Percentiles rank a stretch among this genome's conserved stretches.
These are phyloP conservation scores for Candidula unifasciata DNA, from an alignment of 2,888 invertebrate species.

Conservation along the genomic window DNA sequence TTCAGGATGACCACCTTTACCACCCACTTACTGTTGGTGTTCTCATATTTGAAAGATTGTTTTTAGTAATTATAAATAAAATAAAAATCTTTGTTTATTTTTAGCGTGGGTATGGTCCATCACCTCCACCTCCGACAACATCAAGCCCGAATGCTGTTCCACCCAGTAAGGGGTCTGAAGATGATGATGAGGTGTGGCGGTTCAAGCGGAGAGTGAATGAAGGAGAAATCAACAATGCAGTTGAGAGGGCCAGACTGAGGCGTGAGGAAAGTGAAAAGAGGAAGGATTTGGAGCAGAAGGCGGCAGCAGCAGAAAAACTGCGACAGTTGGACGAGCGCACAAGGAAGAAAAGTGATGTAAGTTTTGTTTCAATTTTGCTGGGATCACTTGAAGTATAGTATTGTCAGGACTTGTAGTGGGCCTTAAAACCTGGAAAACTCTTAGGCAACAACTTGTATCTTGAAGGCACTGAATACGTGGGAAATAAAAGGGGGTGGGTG, in stretches of 20 bases:
- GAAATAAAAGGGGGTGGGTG: too few species aligned
- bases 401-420: too few species aligned
- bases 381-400: background rate
- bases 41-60: too few species aligned
- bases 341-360: slow-evolving; percentile 80
- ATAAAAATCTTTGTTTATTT: too few species aligned
- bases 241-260: slow-evolving; percentile 88
- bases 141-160: slow-evolving; percentile 54
- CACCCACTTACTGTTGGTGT: too few species aligned
- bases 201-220: slow-evolving; percentile 84
- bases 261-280: slow-evolving; percentile 91
- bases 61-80: too few species aligned
- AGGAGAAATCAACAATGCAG: slow-evolving; percentile 81
- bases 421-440: too few species aligned
- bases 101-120: slow-evolving; percentile 46
- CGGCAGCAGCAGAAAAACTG: slow-evolving; percentile 83
- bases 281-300: slow-evolving; percentile 77
- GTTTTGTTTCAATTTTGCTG: background rate
- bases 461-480: too few species aligned
- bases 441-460: too few species aligned
- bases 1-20: too few species aligned
- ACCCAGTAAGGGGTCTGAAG: slow-evolving; percentile 66
- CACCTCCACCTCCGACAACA: slow-evolving; percentile 9
- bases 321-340: slow-evolving; percentile 84
- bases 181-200: slow-evolving; percentile 85